Base-by-base conservation (phyloP, 2,888 invertebrate genomes). In the Cenopis cana region DNA sequence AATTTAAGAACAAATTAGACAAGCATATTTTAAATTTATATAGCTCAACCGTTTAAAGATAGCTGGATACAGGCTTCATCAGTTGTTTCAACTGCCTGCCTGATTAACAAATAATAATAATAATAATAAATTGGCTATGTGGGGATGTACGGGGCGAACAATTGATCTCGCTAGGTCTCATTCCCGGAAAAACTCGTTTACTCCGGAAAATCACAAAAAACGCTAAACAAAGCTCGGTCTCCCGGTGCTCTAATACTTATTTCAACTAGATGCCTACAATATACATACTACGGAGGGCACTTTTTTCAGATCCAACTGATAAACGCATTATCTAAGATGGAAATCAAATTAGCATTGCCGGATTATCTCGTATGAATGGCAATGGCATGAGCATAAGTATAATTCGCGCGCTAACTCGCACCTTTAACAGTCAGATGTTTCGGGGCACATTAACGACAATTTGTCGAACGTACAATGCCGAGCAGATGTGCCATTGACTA, bases 401-500 rank as follows among this genome's bases (percentile, higher is more conserved):
- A 11, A 20, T 54, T 33, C 49, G 49, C 62, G 61, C 61, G 61
- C 50, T 36, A 6, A 20, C 52, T 52, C 38, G 64, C 64, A 64
- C 64, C 64, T 64, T 64, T 14, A 64, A 38, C 49, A 52, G 64
- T 64, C 64, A 64, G 64, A 64, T 64, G 64, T 54, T 64, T 52
- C 18, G 50, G 36, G 52, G 62, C 62, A 24, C 52, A 64, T 65
- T 56, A 55, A 65, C 55, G 65, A 65, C 65, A 65, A 66, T 56
- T 56, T 66, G 65, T 66, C 65, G 65, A 17, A 1, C 33, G 46
- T 24, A 66, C 65, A 56, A 66, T 56, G 41, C 41, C 54, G 55
- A 66, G 65, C 65, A 66, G 65, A 55, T 66, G 65, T 66, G 55
- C 65, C 41, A 46, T 56, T 66, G 55, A 56, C 56, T 56, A 66